Conservation (phyloP, 2,888 invertebrate species). For the Pheosia tremula region DNA sequence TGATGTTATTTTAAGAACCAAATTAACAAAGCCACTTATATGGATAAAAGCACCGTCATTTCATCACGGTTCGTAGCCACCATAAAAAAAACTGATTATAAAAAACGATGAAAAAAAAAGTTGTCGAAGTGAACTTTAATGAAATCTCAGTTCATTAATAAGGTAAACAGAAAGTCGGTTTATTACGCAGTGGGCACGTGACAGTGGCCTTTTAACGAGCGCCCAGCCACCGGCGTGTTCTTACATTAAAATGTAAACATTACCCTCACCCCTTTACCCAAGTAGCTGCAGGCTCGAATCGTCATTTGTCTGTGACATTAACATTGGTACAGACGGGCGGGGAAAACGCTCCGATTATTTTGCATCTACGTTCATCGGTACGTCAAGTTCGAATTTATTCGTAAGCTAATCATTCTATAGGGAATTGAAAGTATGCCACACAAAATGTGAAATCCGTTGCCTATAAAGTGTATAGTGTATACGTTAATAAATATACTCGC, state of each 20-base stretch:
- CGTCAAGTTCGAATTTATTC: too few species aligned
- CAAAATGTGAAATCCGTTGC: too few species aligned
- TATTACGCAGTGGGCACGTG: constrained; percentile 54
- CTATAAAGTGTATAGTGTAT: too few species aligned
- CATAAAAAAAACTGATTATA: too few species aligned
- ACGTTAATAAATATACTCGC: too few species aligned
- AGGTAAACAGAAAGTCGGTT: constrained; percentile 67
- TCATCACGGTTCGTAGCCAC: too few species aligned
- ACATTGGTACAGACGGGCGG: constrained; percentile 51
- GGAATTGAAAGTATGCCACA: too few species aligned
- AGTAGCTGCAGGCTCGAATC: constrained; percentile 66
- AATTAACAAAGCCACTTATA: too few species aligned
- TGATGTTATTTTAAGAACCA: too few species aligned
- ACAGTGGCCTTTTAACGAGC: constrained; percentile 75
- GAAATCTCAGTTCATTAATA: constrained; percentile 66
- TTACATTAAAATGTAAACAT: constrained; percentile 82
- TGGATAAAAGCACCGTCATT: too few species aligned
- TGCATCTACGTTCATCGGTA: background rate
- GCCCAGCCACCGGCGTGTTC: constrained; percentile 54
- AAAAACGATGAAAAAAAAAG: background rate
- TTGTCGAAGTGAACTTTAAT: constrained; percentile 46
- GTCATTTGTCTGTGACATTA: constrained; percentile 75
- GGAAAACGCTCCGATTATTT: constrained; percentile 30
- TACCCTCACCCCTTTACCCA: constrained; percentile 73
- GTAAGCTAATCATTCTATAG: too few species aligned